Base-by-base conservation (phyloP, 2,113 vertebrate genomes). In the Catharus fuscescens region DNA sequence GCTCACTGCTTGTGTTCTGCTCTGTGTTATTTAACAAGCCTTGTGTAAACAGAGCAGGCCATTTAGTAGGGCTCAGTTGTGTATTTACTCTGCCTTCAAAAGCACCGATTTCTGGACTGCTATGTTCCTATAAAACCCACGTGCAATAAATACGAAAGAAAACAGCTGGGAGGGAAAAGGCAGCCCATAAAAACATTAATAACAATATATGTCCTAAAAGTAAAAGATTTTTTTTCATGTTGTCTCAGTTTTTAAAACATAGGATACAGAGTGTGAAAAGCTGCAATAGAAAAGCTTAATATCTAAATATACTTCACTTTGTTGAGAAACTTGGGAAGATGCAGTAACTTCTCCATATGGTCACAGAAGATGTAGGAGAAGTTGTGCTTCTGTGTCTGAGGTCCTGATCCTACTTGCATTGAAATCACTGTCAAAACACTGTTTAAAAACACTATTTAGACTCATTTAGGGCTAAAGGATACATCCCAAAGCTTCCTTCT, bases 71-170 rank as follows among this genome's bases (percentile, higher is more conserved):
- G 62, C 32, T 94, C 81, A 82, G 32, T 70, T 90, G 38, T 71
- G 82, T 21, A 52, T 95, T 67, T 72, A 19, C 25, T 48, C 42
- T 88, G 90, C 67, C 85, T 82, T 96, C 88, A 95, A 93, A 90
- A 91, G 76, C 62, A 73, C 66, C 0, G 2, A 80, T 47, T 85
- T 87, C 61, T 95, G 85, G 78, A 78, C 34, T 80, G 47, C 48
- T 66, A 56, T 38, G 50, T 44, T 71, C 66, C 77, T 72, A 44
- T 80, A 86, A 93, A 97, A 92, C 24, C 0, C 34, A 64, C 0
- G 6, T 82, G 67, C 70, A 92, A 85, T 95, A 96, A 96, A 93
- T 59, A 87, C 13, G 85, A 97, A 82, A 81, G 52, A 72, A 96
- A 95, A 78, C 93, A 96, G 44, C 87, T 96, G 89, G 20, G 10